Base-by-base conservation (phyloP, 2,113 vertebrate genomes). In the Merops nubicus region DNA sequence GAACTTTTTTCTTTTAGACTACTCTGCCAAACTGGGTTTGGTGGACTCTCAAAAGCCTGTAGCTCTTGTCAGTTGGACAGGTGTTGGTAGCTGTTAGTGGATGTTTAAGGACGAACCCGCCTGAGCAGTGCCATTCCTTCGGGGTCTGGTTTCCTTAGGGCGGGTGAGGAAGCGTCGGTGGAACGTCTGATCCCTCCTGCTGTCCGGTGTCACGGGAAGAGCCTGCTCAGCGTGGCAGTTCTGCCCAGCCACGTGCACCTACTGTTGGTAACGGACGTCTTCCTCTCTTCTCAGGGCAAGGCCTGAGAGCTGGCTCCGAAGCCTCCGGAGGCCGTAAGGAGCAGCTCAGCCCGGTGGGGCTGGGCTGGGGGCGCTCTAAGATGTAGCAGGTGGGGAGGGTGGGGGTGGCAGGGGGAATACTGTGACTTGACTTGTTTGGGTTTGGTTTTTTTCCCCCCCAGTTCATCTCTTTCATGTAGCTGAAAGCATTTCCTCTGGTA, bases 131-230 rank as follows among this genome's bases (percentile, higher is more conserved):
- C 12, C 29, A 1, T 23, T 26, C 8, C 42, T n/a, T 6, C 9
- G 51, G 34, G 33, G 19, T 8, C 25, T 0, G 0, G 29, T 26
- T 53, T 16, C 0, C 0, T 31, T 33, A 8, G n/a, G 23, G 4
- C 54, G 38, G 85, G 53, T 79, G 11, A 78, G 75, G 43, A 33
- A 11, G 45, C 7, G 6, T 6, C 2, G 3, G 6, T 64, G 70
- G 16, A 54, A 72, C 2, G 3, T 25, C 83, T 8, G 42, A 14
- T 45, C 68, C 45, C 14, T 51, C 23, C 34, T 26, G 70, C 60
- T 38, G 15, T 8, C 2, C 0, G 29, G 2, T 50, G 38, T 7
- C 26, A 25, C 42, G 11, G 17, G 48, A 62, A 10, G 36, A 73
- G 53, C 42, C 2, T 2, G 2, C 8, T 47, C 12, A 70, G 56